Evolutionary conservation across 2,113 vertebrate species (phyloP), one percentile per base, ranked within the genome.

Genomic region (Fulmarus glacialis): DNA sequence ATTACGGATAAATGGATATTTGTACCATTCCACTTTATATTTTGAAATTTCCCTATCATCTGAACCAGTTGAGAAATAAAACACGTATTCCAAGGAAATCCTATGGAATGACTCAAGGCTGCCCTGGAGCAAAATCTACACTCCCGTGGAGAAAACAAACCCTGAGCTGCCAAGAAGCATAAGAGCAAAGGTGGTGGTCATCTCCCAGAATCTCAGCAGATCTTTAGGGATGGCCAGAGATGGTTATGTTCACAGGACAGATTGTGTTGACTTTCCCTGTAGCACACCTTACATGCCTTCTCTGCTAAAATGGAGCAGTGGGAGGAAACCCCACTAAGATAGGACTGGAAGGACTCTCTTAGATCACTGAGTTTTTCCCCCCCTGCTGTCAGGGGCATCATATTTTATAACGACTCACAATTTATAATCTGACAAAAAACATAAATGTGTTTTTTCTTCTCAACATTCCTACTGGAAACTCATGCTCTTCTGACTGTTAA

Each of bases 141-240:
- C 7, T 66, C 40, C 32, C 2, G 1, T n/a, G 11, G 21, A 62
- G 38, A 75, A 71, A 43, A 80, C 9, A 71, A 93, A 42, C 18
- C 17, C 47, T 40, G 34, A 43, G 20, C 7, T 47, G 40, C 50
- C 32, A 50, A 45, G 36, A 50, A 78, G 75, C 24, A 62, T 34
- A 47, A 62, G 32, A 73, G 59, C 48, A 63, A 59, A 40, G 9
- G 11, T 42, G 27, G 71, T 64, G 32, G 13, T 50, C 21, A 11
- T 26, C 6, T 60, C 43, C 32, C 32, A 40, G 64, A 43, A 18
- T 29, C 0, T 1, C 2, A 0, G 38, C 22, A 66, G 47, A 45
- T 52, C 23, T 62, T 32, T 11, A 29, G 24, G 75, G 52, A 53
- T 20, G 42, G 2, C 15, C 3, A 5, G 42, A 50, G 68, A 40